phyloP scores from a whole-genome alignment of 2,113 vertebrate species.

The Thymallus thymallus region DNA sequence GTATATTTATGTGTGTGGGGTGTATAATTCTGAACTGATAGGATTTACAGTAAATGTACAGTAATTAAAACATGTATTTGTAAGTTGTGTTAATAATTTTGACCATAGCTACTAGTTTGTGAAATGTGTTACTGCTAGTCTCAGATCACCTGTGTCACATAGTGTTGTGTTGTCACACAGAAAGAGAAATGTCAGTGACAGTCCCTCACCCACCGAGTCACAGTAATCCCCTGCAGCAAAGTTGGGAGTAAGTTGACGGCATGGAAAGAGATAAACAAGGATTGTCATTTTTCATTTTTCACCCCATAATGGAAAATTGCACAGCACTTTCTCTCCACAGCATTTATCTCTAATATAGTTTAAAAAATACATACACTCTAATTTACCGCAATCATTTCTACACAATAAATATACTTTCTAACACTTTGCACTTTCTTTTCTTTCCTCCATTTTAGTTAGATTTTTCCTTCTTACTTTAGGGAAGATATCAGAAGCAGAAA shows the following conservation, averaged over 20 bases:
- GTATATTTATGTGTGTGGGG: neutral
- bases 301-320: conserved; percentile 59
- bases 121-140: conserved; percentile 32
- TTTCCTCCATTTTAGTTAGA: neutral
- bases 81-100: conserved; percentile 58
- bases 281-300: conserved; percentile 65
- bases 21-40: conserved; percentile 43
- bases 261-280: conserved; percentile 72
- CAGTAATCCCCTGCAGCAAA: conserved; percentile 67
- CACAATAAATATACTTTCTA: neutral
- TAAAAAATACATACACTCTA: conserved; percentile 37
- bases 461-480: neutral
- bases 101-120: conserved; percentile 48
- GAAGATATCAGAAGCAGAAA: no score
- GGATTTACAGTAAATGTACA: conserved; percentile 61
- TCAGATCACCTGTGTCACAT: conserved; percentile 58
- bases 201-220: conserved; percentile 58
- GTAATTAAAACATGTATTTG: conserved; percentile 21
- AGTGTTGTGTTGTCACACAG: conserved; percentile 60
- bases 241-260: conserved; percentile 66
- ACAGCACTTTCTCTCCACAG: conserved; percentile 44
- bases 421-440: neutral
- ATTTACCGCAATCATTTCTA: conserved; percentile 34
- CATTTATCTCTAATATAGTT: conserved; percentile 51
- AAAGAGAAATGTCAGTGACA: conserved; percentile 36